A percentile compares a stretch with the other conserved stretches of the same genome.
phyloP scores from a whole-genome alignment of 1,140 invertebrate genomes.

The Leptinotarsa lineolata region DNA sequence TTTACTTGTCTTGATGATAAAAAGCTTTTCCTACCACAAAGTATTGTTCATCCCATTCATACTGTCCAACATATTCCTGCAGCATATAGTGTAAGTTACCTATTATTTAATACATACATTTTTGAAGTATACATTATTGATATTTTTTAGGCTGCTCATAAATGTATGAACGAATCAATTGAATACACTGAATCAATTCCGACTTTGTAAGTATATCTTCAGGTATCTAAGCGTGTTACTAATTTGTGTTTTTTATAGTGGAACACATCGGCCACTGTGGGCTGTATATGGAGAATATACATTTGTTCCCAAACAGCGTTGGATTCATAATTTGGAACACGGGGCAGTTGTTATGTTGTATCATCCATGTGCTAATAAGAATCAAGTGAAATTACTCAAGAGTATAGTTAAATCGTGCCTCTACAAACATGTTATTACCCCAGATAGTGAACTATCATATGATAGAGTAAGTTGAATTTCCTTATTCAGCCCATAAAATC shows the following conservation, averaged over 20 bases:
- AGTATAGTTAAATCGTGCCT: conserved; percentile 72
- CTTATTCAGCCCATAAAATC: no score
- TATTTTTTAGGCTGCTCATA: conserved; percentile 65
- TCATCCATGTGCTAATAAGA: conserved; percentile 80
- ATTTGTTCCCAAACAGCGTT: conserved; percentile 80
- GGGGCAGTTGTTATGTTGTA: conserved; percentile 84
- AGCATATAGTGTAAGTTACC: conserved; percentile 62
- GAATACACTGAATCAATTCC: conserved; percentile 68
- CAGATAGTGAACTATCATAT: conserved; percentile 65
- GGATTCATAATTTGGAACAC: conserved; percentile 86
- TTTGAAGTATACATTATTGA: conserved; percentile 31
- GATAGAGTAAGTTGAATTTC: conserved; percentile 62
- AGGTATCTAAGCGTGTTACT: neutral
- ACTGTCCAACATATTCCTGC: conserved; percentile 65
- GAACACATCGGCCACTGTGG: conserved; percentile 79
- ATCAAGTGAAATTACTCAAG: conserved; percentile 68
- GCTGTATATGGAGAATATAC: conserved; percentile 82
- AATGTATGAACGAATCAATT: conserved; percentile 72
- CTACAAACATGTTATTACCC: conserved; percentile 80
- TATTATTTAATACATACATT: conserved; percentile 4
- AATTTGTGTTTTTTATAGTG: conserved; percentile 62
- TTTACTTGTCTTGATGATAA: conserved; percentile 68
- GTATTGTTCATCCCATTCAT: conserved; percentile 58
- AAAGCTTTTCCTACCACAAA: conserved; percentile 58
- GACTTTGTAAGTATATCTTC: conserved; percentile 63